Percentiles rank a stretch among this genome's conserved stretches.
Conservation (phyloP, 2,888 invertebrate genomes). For the Halocaridina rubra region DNA sequence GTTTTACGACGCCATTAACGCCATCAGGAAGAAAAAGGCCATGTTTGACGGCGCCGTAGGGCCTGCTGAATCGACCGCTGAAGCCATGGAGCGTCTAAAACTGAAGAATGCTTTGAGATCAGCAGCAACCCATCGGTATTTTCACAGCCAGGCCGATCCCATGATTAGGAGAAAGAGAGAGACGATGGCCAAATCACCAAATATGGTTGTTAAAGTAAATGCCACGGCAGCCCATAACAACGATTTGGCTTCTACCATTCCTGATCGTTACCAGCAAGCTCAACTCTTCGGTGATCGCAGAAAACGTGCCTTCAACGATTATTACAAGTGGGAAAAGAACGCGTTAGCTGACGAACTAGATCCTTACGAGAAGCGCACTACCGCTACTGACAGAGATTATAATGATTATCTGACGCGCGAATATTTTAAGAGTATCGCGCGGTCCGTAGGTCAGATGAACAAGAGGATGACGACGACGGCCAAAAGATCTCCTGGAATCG, state of each 20-base stretch:
- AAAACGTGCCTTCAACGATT: constrained; percentile 48
- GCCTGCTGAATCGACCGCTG: neutral
- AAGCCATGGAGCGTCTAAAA: neutral
- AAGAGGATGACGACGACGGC: constrained; percentile 45
- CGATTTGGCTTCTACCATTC: neutral
- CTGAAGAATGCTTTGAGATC: neutral
- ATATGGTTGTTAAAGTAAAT: neutral
- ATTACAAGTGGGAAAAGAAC: constrained; percentile 36
- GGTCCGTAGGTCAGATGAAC: constrained; percentile 43
- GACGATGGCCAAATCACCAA: neutral
- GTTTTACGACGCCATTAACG: constrained; percentile 36
- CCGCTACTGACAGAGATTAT: neutral
- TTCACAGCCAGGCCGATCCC: neutral
- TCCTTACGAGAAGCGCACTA: neutral
- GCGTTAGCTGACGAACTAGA: neutral
- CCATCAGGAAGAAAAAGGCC: constrained; percentile 19
- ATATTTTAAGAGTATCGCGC: constrained; percentile 57
- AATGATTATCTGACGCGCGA: constrained; percentile 46
- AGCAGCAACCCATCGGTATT: neutral
- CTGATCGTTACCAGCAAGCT: neutral
- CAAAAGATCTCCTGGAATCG: neutral
- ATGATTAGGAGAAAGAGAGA: constrained; percentile 31
- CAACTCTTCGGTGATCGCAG: neutral
- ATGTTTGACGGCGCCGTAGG: neutral
- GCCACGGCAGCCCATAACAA: neutral